These are phyloP conservation scores for Drosophila triauraria DNA, from an alignment of 1,140 invertebrate genomes.

Conservation along the genomic window DNA sequence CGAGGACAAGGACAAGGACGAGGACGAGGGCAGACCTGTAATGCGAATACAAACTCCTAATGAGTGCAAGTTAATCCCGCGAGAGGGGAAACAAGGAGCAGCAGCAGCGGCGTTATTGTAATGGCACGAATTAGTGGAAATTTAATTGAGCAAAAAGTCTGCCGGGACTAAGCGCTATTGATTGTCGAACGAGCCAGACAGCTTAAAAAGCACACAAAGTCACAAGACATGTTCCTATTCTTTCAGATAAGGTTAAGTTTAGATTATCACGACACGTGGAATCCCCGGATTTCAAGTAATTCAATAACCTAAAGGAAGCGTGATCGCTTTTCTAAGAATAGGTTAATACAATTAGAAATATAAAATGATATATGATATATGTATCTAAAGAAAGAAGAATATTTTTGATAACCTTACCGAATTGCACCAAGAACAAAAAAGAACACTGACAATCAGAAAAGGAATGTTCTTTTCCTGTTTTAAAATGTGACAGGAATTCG, in stretches of 20 bases:
- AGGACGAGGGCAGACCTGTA: not conserved
- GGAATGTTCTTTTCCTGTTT: too few species aligned
- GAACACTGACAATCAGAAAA: too few species aligned
- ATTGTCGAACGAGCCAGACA: not conserved
- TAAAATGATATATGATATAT: too few species aligned
- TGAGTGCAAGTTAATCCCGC: slow-evolving; percentile 40
- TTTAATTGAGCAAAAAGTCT: slow-evolving; percentile 25
- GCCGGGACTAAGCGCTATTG: not conserved
- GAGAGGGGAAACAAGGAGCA: slow-evolving; percentile 6
- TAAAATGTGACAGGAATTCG: too few species aligned
- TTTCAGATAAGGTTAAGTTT: not conserved
- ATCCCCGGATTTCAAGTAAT: not conserved
- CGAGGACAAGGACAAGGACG: not conserved
- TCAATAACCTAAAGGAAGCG: too few species aligned
- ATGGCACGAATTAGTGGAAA: slow-evolving; percentile 28
- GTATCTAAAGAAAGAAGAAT: too few species aligned
- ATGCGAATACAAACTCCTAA: slow-evolving; percentile 47
- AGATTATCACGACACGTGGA: too few species aligned
- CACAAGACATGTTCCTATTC: not conserved
- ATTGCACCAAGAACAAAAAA: too few species aligned
- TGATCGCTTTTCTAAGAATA: too few species aligned
- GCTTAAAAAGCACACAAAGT: too few species aligned
- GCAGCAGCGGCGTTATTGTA: slow-evolving; percentile 11
- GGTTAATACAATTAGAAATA: too few species aligned
- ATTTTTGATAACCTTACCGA: too few species aligned